These are phyloP conservation scores for Heliopora coerulea DNA, from an alignment of 92 coral and sea anemone species.

Conservation along the genomic window DNA sequence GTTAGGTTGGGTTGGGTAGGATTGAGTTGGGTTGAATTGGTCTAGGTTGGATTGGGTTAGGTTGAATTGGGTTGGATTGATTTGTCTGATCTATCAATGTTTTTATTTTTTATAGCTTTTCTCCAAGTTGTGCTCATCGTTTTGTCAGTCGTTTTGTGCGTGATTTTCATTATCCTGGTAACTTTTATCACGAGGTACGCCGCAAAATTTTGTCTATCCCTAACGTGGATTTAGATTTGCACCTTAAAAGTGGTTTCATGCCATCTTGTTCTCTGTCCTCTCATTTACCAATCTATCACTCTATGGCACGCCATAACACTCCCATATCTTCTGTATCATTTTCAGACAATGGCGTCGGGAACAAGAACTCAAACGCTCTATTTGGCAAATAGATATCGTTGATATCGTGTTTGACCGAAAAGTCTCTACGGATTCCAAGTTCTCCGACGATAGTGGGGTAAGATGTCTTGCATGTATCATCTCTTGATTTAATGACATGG, in stretches of 20 bases:
- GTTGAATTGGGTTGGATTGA: too few relatives aligned
- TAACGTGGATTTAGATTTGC: too few relatives aligned
- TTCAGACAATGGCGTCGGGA: slow-evolving; percentile 32
- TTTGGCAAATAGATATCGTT: slow-evolving; percentile 33
- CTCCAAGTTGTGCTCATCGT: neutral
- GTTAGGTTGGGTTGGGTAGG: too few relatives aligned
- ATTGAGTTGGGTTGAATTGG: too few relatives aligned
- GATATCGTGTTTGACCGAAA: slow-evolving; percentile 30
- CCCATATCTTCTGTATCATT: neutral
- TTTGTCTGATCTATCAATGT: neutral
- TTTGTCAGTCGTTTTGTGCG: neutral
- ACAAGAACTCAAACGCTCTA: slow-evolving; percentile 6
- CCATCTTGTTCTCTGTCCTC: too few relatives aligned
- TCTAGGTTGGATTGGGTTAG: too few relatives aligned
- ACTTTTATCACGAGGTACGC: neutral
- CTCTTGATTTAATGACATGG: too few relatives aligned
- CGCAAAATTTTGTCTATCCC: too few relatives aligned
- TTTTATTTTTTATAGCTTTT: neutral
- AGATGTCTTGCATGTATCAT: too few relatives aligned
- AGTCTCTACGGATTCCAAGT: slow-evolving; percentile 26
- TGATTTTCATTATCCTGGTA: slow-evolving; percentile 11
- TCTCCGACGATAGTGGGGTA: slow-evolving; percentile 36
- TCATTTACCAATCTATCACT: too few relatives aligned
- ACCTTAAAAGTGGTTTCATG: too few relatives aligned
- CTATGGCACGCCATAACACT: too few relatives aligned